Base-by-base conservation (phyloP, 2,797 vertebrate genomes). In the Loris lydekkerianus region DNA sequence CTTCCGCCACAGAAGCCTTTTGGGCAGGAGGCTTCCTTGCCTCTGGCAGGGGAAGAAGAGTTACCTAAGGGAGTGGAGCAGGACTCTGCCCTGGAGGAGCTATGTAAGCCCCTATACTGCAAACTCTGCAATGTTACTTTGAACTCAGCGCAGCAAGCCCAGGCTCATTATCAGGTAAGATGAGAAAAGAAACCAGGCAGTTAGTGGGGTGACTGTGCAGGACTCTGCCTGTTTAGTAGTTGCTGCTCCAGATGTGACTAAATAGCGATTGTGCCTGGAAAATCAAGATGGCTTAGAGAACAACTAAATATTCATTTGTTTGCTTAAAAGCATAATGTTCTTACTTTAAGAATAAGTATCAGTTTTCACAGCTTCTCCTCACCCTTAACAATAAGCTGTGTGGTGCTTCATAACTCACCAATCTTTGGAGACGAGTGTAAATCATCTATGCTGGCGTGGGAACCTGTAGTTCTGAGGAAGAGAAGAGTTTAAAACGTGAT, bases 81-180 rank as follows among this genome's bases (percentile, higher is more conserved):
- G 97, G 99, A 99, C 82, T 98, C 99, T 96, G 96, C 99, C 86
- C 98, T 99, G 98, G 99, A 99, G 97, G 99, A 99, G 95, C 98
- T 99, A 72, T 99, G 99, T 98, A 99, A 99, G 98, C 99, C 99
- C 61, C 98, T 99, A 81, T 99, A 99, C 98, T 99, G 99, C 98
- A 99, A 99, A 98, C 99, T 99, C 97, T 99, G 99, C 98, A 99
- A 99, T 96, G 99, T 99, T 96, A 99, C 99, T 73, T 99, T 99
- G 97, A 99, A 99, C 98, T 99, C 99, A 0, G 99, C 99, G 3
- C 99, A 99, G 97, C 99, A 99, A 98, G 99, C 99, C 78, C 99
- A 99, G 98, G 99, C 99, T 93, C 99, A 99, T 98, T 99, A 99
- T 98, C 99, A 99, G 99, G 99, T 99, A 98, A 98, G 98, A 77